Base-by-base conservation (phyloP, 2,888 invertebrate species). In the Dasysyrphus tricinctus region DNA sequence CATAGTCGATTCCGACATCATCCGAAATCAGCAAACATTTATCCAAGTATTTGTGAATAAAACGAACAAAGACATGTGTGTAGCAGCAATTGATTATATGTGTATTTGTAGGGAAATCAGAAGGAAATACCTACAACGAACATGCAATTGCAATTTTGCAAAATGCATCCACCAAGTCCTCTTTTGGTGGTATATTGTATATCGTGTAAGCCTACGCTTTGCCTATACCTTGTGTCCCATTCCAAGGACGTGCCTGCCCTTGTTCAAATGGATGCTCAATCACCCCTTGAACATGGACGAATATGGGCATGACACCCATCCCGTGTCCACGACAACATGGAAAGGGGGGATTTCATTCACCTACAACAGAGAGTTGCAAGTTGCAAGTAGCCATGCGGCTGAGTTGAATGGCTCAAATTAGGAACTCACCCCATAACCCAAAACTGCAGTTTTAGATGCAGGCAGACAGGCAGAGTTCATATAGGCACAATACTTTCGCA, bases 1-100 rank as follows among this genome's bases (percentile, higher is more conserved):
- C 74, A 78, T 81, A 51, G 78, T 78, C 63, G 85, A 77, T 70
- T 77, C 74, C 81, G 75, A 82, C 81, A 82, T 86, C 78, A 78
- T 82, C 74, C 39, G 51, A 86, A 86, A 82, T 82, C 70, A 78
- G 49, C 19, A 78, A 74, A 82, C 51, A 9, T 24, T 37, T 54
- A 12, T 34, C 11, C 29, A 8, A 51, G 85, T 86, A 51, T 81
- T 77, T 78, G 86, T 86, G 77, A 47, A 57, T 57, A 42, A 16
- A 42, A n/a, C n/a, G 11, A 75, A 77, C 76, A 47, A 12, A 74
- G 37, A 84, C 80, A 61, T 16, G 5, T 5, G 56, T 16, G 6
- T 5, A 12, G 11, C 37, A 63, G 12, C 24, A 16, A 65, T 69
- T 54, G 12, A 34, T 49, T 51, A 73, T 37, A 12, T 59, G 51